A percentile compares a stretch with the other conserved stretches of the same genome.
phyloP scores from a whole-genome alignment of 2,797 vertebrate species.

The Iguana delicatissima region DNA sequence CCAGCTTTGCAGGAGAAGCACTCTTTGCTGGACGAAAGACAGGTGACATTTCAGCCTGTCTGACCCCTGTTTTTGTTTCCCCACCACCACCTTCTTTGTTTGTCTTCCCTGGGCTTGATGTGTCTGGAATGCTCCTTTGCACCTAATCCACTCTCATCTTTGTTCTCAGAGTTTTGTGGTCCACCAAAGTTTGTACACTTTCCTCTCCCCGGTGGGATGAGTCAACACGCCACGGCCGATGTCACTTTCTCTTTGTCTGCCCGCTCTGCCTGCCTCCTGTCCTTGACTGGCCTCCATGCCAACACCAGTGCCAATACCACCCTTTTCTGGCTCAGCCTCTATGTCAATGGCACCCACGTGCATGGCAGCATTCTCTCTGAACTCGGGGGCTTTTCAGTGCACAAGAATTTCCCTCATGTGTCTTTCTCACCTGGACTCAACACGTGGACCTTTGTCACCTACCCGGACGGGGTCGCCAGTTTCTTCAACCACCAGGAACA shows the following conservation, averaged over 20 bases:
- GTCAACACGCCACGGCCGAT: slow-evolving; percentile 1
- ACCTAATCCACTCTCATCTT: background rate
- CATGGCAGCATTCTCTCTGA: background rate
- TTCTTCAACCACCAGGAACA: slow-evolving; percentile 50
- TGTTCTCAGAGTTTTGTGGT: slow-evolving; percentile 25
- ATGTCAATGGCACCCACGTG: background rate
- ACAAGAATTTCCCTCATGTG: background rate
- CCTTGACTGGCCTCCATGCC: background rate
- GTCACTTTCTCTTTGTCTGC: slow-evolving; percentile 21
- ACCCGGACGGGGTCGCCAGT: slow-evolving; percentile 12
- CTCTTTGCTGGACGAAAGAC: no score
- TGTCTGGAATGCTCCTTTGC: background rate
- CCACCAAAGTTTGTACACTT: background rate
- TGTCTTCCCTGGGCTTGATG: background rate
- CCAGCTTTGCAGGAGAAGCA: background rate
- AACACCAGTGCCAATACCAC: no score
- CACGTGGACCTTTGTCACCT: slow-evolving; percentile 40
- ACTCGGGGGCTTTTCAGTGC: background rate
- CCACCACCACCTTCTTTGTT: background rate
- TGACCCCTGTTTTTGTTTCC: no score
- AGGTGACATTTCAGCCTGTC: no score
- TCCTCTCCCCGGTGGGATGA: slow-evolving; percentile 39
- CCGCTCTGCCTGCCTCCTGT: slow-evolving; percentile 20
- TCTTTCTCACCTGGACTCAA: background rate
- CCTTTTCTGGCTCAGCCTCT: slow-evolving; percentile 15